phyloP scores from a whole-genome alignment of 2,113 vertebrate species.

The Oenanthe melanoleuca region DNA sequence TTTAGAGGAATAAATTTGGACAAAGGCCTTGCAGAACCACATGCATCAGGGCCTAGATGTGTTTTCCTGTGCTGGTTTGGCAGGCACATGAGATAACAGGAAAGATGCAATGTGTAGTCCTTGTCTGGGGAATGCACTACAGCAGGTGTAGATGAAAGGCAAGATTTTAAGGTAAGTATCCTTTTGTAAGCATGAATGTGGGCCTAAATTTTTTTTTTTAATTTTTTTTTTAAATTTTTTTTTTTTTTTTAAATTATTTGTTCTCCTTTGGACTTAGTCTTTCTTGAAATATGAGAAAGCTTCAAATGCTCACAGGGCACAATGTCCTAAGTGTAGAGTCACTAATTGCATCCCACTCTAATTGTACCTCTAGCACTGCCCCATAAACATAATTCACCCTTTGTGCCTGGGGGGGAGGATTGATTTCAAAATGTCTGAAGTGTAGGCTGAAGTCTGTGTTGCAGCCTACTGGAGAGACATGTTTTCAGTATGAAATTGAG shows the following conservation, averaged over 20 bases:
- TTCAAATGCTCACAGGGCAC: neutral
- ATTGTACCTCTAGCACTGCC: neutral
- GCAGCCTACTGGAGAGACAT: neutral
- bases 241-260: rapidly evolving
- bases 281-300: neutral
- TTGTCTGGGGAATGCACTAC: neutral
- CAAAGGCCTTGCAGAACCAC: neutral
- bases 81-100: neutral
- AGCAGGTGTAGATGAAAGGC: neutral
- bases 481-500: neutral
- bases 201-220: neutral
- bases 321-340: neutral
- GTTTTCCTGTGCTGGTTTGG: neutral
- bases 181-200: neutral
- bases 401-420: neutral
- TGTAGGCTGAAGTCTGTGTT: neutral
- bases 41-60: neutral
- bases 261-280: neutral
- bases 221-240: rapidly evolving
- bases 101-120: neutral
- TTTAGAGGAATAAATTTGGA: neutral
- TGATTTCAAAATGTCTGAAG: neutral
- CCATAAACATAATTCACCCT: neutral
- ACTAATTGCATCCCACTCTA: neutral
- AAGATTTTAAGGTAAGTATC: neutral